Evolutionary conservation across 2,113 vertebrate genomes (phyloP), one percentile per base, ranked within the genome.

Genomic region (Nycticorax nycticorax): DNA sequence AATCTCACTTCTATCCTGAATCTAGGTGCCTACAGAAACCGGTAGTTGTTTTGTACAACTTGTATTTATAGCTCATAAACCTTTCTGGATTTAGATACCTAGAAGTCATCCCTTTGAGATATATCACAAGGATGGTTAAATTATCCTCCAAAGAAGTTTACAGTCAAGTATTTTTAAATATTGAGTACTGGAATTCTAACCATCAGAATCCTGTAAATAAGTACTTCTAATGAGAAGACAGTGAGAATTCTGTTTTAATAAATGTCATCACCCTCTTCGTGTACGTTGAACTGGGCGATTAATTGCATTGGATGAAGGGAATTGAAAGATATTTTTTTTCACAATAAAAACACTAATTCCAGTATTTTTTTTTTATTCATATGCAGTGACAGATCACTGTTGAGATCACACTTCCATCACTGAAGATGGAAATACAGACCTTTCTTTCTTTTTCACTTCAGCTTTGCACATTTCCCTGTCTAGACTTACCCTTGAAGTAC

Each of bases 291-390:
- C 4, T 33, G 16, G 7, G 5, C 72, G 14, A 71, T 59, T 64
- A 89, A 33, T 21, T 72, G 22, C 39, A 73, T 32, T 13, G 11
- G 33, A 39, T 53, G 4, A 83, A 91, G 3, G 1, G 6, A 82
- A 67, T 2, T 0, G 1, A 80, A 79, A 59, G 3, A 33, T 62
- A 10, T 5, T 6, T n/a, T 52, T 78, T 63, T 83, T 33, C 12
- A 28, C 26, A 76, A n/a, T 55, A 47, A 41, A 79, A 27, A 0
- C 20, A 43, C 5, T 56, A 53, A 52, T 76, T 77, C 10, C 28
- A 14, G 14, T 10, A 67, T 5, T 52, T 75, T 63, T 56, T 75
- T 63, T 76, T 68, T 48, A 64, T 89, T 89, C 57, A 41, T 37
- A 28, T 33, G 3, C 39, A 64, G 57, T 37, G 48, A 60, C 9